Base-by-base conservation (phyloP, 1,140 invertebrate species). In the Drosophila rhopaloa region DNA sequence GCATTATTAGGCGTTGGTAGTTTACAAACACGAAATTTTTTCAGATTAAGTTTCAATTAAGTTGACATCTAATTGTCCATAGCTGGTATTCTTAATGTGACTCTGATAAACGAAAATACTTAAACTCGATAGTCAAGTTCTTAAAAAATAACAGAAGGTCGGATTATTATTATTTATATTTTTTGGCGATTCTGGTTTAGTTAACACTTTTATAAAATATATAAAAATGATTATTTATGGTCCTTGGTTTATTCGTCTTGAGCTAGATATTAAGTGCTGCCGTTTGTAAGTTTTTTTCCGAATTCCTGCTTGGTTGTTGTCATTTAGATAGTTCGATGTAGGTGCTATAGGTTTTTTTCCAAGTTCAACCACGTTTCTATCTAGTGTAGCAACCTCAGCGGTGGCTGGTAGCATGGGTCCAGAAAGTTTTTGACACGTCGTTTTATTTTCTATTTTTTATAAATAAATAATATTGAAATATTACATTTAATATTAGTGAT, bases 181-280 rank as follows among this genome's bases (percentile, higher is more conserved):
- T 16, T 44, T 44, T 16, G 5, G 9, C 9, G 8, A 19, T 10
- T 4, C 3, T 4, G 19, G 5, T 5, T 44, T 1, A 19, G 1
- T 46, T 11, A 46, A 13, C 5, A 24, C 1, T 6, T 24, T 24
- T 11, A 19, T 7, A 24, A 24, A 47, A 13, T 1, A 2, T 13
- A 7, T 13, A 19, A 19, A 10, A 46, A 40, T 10, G 44, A 38
- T 9, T 11, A 55, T 65, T 40, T 50, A 96, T 38, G 95, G 93
- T n/a, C 61, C 55, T 59, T 54, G 32, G 9, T 7, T 51, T 27
- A 27, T 50, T 62, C 58, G 62, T 29, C 70, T 79, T 10, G 81
- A 95, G 91, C 96, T 97, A 4, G 96, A 95, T 79, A 97, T 97
- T 29, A 97, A 92, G 91, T 97, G 96, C 53, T 96, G 94, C 46